These are phyloP conservation scores for Scyliorhinus canicula DNA, from an alignment of 2,797 vertebrate species.

Conservation along the genomic window DNA sequence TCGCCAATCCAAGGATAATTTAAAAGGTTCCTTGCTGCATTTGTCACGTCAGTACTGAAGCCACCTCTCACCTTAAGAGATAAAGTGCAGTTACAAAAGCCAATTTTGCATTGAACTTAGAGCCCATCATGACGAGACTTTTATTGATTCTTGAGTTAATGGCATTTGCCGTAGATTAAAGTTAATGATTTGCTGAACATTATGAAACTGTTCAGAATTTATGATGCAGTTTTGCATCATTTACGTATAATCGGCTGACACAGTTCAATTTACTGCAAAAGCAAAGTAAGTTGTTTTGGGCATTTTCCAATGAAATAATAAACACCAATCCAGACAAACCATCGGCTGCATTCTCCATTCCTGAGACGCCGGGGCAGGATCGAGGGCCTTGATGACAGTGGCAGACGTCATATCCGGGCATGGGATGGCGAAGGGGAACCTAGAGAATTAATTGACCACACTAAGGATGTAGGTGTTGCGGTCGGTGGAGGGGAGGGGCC, in stretches of 20 bases:
- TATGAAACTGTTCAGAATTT: background rate
- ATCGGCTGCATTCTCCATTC: too few species aligned
- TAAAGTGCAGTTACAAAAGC: background rate
- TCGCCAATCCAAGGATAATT: background rate
- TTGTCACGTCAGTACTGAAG: background rate
- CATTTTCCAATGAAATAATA: background rate
- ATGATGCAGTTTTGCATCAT: background rate
- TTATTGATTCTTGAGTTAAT: background rate
- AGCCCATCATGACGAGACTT: background rate
- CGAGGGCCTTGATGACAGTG: too few species aligned
- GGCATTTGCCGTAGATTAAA: background rate
- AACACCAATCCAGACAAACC: background rate
- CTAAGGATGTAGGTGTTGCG: too few species aligned
- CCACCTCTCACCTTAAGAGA: background rate
- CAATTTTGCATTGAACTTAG: background rate
- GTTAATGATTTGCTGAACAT: conserved; percentile 12
- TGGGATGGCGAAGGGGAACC: too few species aligned
- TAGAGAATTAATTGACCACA: too few species aligned
- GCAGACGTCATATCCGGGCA: too few species aligned
- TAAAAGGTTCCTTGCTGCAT: background rate
- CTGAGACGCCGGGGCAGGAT: too few species aligned
- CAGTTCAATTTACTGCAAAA: background rate
- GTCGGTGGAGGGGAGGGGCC: too few species aligned
- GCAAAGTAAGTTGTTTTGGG: background rate
- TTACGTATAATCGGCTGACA: background rate